phyloP scores from a whole-genome alignment of 2,113 vertebrate genomes.

The Hippocampus abdominalis region DNA sequence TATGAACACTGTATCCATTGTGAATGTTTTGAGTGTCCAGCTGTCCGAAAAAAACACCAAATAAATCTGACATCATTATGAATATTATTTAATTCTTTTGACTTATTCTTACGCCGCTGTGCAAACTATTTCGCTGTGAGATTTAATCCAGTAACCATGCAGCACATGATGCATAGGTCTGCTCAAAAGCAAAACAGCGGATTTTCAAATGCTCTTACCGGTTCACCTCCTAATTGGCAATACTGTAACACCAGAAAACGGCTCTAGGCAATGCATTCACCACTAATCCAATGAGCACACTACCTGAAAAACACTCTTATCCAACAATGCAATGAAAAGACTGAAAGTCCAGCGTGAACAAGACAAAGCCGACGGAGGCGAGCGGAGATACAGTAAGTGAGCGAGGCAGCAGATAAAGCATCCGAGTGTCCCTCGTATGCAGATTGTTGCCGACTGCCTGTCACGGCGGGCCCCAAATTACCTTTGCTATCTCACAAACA shows the following conservation, averaged over 20 bases:
- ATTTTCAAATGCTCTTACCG: not conserved
- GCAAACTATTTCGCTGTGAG: too few species aligned
- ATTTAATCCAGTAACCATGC: too few species aligned
- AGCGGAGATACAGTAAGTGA: constrained; percentile 9
- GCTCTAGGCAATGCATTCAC: constrained; percentile 12
- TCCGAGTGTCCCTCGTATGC: not conserved
- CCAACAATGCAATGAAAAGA: constrained; percentile 13
- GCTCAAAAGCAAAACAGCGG: too few species aligned
- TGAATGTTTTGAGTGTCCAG: too few species aligned
- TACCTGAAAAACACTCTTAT: not conserved
- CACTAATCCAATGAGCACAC: constrained; percentile 6
- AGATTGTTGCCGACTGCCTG: constrained; percentile 9
- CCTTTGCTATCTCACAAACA: constrained; percentile 8
- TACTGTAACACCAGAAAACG: constrained; percentile 1
- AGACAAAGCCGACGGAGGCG: not conserved
- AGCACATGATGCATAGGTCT: too few species aligned
- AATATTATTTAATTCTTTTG: too few species aligned
- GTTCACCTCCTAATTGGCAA: not conserved
- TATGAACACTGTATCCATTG: too few species aligned
- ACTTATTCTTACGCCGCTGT: too few species aligned
- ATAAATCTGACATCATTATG: too few species aligned
- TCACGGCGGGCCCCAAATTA: constrained; percentile 2
- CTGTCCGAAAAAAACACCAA: too few species aligned
- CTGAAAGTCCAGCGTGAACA: not conserved
- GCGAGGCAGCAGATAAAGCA: not conserved